phyloP scores from a whole-genome alignment of 2,888 invertebrate genomes.

The Dicyrtomina minuta region DNA sequence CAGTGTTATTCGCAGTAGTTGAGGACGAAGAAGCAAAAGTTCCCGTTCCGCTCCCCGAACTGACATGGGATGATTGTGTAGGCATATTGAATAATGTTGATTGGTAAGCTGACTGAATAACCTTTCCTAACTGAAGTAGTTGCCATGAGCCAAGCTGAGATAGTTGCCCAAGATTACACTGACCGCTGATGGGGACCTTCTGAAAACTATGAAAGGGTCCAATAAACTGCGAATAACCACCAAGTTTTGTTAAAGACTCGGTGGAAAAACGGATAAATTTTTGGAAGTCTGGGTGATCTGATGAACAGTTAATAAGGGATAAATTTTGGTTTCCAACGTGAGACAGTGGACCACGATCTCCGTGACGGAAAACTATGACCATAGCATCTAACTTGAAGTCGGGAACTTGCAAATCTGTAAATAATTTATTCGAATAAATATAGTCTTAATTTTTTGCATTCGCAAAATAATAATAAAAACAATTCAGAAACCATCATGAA shows the following conservation, averaged over 20 bases:
- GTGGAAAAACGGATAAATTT: slow-evolving; percentile 45
- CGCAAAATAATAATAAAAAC: neutral
- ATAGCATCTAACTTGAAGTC: slow-evolving; percentile 70
- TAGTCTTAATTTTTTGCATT: neutral
- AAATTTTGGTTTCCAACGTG: slow-evolving; percentile 70
- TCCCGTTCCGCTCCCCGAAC: neutral
- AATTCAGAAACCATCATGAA: neutral
- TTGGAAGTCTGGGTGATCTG: slow-evolving; percentile 55
- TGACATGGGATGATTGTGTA: no score
- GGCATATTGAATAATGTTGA: slow-evolving; percentile 6
- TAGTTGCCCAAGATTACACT: slow-evolving; percentile 81
- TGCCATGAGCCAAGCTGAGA: slow-evolving; percentile 80
- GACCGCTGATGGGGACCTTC: slow-evolving; percentile 68
- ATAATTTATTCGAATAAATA: slow-evolving; percentile 45
- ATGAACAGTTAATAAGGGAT: slow-evolving; percentile 70
- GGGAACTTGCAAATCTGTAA: slow-evolving; percentile 60
- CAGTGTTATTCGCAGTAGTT: neutral
- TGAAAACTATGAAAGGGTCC: slow-evolving; percentile 85
- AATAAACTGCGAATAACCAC: slow-evolving; percentile 69
- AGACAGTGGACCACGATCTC: slow-evolving; percentile 78
- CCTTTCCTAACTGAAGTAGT: slow-evolving; percentile 74
- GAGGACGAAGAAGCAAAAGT: neutral
- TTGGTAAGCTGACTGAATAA: slow-evolving; percentile 65
- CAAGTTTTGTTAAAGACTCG: slow-evolving; percentile 46
- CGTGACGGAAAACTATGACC: slow-evolving; percentile 78